Conservation (phyloP, 2,797 vertebrate genomes). For the Alauda arvensis region DNA sequence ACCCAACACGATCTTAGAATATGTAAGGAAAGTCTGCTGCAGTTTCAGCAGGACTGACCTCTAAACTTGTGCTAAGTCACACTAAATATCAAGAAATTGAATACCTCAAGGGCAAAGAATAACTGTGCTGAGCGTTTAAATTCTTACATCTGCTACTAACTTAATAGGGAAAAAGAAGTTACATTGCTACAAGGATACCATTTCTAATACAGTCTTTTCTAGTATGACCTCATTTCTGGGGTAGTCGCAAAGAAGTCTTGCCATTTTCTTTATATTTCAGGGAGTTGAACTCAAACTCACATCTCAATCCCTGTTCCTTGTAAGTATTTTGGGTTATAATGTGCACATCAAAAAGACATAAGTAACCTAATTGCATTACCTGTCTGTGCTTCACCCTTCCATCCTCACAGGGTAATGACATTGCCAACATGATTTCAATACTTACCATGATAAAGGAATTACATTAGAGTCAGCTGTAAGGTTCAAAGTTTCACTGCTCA, state of each 20-base stretch:
- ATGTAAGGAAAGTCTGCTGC: neutral
- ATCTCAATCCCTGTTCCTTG: neutral
- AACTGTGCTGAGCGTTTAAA: neutral
- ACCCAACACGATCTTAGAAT: neutral
- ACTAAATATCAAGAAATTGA: neutral
- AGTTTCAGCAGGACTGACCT: neutral
- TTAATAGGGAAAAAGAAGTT: neutral
- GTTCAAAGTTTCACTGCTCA: slow-evolving; percentile 22
- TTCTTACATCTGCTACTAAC: neutral
- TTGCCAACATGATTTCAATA: neutral
- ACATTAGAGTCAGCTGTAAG: neutral
- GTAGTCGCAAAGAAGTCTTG: neutral
- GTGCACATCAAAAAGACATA: neutral
- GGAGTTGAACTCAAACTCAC: neutral
- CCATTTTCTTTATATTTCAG: neutral
- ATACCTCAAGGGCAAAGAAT: neutral
- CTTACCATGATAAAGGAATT: neutral
- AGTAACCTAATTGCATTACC: neutral
- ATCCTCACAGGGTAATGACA: neutral
- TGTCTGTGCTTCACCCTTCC: neutral
- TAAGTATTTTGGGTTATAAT: neutral
- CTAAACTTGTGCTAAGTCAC: neutral
- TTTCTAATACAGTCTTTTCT: neutral
- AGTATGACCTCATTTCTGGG: neutral
- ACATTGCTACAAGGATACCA: neutral